A percentile compares a stretch with the other conserved stretches of the same genome.
Conservation (phyloP, 2,888 invertebrate genomes). For the Drosophila kuntzei region DNA sequence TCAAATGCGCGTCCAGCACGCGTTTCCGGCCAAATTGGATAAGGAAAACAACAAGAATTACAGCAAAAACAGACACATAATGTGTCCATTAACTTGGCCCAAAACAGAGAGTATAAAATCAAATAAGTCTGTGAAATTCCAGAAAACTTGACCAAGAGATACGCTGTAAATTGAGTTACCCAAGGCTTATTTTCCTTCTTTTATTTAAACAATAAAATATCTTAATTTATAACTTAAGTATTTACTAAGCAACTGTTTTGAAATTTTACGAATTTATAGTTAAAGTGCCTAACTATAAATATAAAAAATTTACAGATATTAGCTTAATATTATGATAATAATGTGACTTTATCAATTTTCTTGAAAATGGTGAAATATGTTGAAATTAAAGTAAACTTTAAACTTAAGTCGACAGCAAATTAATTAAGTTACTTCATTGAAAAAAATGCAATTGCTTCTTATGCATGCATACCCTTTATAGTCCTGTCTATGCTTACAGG, state of each 20-base stretch:
- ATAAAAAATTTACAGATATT: background rate
- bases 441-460: no score
- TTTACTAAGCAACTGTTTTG: background rate
- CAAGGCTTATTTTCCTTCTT: background rate
- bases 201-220: background rate
- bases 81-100: slow-evolving; percentile 62
- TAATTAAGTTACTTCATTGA: no score
- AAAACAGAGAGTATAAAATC: slow-evolving; percentile 12
- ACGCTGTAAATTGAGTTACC: background rate
- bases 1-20: slow-evolving; percentile 68
- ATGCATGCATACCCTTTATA: background rate
- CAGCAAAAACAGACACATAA: slow-evolving; percentile 48
- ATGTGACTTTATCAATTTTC: background rate
- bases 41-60: slow-evolving; percentile 20
- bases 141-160: slow-evolving; percentile 6
- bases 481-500: background rate
- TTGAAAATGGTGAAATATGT: no score
- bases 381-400: no score
- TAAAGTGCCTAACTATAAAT: background rate
- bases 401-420: no score
- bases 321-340: background rate
- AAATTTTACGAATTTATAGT: background rate
- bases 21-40: slow-evolving; percentile 60
- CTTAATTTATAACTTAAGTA: background rate
- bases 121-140: background rate